A percentile compares a stretch with the other conserved stretches of the same genome.
Evolutionary conservation across 2,888 invertebrate species (phyloP).

Genomic region (Cataglyphis rosenhaueri): DNA sequence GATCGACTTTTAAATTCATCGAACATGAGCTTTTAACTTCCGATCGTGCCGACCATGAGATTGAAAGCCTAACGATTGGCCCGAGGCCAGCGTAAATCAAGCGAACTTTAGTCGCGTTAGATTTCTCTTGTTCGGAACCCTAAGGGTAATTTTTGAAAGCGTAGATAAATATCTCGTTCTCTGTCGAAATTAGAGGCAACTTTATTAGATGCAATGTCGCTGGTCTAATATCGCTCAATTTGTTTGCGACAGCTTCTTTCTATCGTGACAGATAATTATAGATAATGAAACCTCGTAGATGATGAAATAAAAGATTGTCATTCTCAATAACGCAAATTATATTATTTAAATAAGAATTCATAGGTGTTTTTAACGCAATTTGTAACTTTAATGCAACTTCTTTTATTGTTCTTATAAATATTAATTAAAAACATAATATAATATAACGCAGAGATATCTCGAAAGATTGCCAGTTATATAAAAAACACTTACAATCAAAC

Average conservation of each 20-base stretch:
- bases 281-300: background rate
- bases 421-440: background rate
- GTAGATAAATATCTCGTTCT: constrained; percentile 38
- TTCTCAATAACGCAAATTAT: background rate
- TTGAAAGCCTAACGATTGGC: constrained; percentile 54
- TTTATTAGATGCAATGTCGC: constrained; percentile 70
- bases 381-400: background rate
- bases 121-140: constrained; percentile 4
- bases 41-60: constrained; percentile 38
- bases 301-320: background rate
- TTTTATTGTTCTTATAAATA: background rate
- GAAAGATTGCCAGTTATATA: background rate
- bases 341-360: background rate
- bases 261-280: background rate
- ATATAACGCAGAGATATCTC: background rate
- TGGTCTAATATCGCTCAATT: constrained; percentile 68
- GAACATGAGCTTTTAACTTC: constrained; percentile 51
- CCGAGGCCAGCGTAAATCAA: constrained; percentile 51
- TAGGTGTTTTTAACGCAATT: background rate
- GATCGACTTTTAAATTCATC: constrained; percentile 31
- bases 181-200: constrained; percentile 51
- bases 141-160: constrained; percentile 21
- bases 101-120: background rate
- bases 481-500: background rate
- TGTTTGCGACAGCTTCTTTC: constrained; percentile 58